Base-by-base conservation (phyloP, 2,797 vertebrate species). In the Poecilia gillii region DNA sequence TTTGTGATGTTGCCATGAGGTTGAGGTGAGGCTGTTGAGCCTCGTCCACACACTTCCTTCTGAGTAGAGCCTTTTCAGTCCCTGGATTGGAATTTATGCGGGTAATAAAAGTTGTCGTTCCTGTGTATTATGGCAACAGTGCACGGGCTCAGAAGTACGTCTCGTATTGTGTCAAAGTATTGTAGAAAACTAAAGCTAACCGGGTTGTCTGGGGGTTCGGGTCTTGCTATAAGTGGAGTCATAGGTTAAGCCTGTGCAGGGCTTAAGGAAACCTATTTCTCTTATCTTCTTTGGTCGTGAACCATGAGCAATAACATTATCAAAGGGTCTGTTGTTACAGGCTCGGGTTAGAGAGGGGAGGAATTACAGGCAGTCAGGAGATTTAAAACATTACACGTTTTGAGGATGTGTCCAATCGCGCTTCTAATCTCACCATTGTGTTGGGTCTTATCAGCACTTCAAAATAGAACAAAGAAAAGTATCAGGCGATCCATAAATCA, bases 261-360 rank as follows among this genome's bases (percentile, higher is more conserved):
- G 94, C 90, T 94, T 94, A 95, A 93, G 93, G 92, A 95, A 96
- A 95, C 93, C 93, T 94, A 95, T 96, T 96, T 96, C 94, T 96
- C 94, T 95, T 96, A 95, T 96, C 95, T 95, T 87, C 74, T 74
- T 87, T 91, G 93, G 92, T 94, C 93, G 88, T 94, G 94, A 96
- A 94, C 94, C 91, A 83, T 88, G 93, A 93, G 95, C 94, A 95
- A 94, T 95, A 95, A 95, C 93, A 95, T 95, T 96, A 95, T 95
- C 94, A 94, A 91, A 92, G 90, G 90, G 90, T 91, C 90, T 95
- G 93, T 95, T 96, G 94, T 95, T 94, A 94, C 90, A 91, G 89
- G 85, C 81, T 79, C 80, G 88, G 84, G 87, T 53, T 86, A 81
- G 88, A 90, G 83, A 89, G 90, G 85, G 90, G 93, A 89, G 88